Conservation (phyloP, 2,113 vertebrate genomes). For the Polypterus bichir region DNA sequence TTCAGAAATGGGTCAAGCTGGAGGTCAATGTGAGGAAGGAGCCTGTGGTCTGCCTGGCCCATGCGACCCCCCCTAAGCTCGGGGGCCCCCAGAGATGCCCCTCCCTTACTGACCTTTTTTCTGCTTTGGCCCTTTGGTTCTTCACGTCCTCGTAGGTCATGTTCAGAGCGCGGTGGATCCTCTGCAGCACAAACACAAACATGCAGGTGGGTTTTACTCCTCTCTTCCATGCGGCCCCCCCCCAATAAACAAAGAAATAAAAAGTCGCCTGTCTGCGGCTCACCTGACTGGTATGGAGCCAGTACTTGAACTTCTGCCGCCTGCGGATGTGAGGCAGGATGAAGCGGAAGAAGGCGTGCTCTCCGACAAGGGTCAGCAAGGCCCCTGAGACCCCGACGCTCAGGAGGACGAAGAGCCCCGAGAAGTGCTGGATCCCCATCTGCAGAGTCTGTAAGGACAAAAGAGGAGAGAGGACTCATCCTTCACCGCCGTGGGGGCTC, state of each 20-base stretch:
- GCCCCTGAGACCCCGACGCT: constrained; percentile 72
- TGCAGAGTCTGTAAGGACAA: constrained; percentile 64
- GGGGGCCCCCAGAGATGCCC: too few relatives aligned
- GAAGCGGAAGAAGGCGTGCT: constrained; percentile 68
- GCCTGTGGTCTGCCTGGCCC: too few relatives aligned
- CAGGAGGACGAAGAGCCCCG: constrained; percentile 71
- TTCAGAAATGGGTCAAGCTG: too few relatives aligned
- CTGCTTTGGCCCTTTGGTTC: constrained; percentile 31
- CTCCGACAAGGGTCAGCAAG: constrained; percentile 62
- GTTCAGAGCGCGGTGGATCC: constrained; percentile 81
- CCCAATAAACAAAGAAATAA: too few relatives aligned
- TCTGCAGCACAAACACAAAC: constrained; percentile 38
- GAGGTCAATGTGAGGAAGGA: too few relatives aligned
- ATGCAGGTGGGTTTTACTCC: too few relatives aligned
- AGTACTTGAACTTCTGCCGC: constrained; percentile 67
- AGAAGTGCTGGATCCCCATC: constrained; percentile 85
- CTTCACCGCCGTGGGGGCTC: neutral
- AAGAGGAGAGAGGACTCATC: neutral
- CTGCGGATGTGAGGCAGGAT: constrained; percentile 66
- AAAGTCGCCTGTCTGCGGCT: constrained; percentile 4
- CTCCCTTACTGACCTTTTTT: constrained; percentile 45
- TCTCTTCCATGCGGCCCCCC: too few relatives aligned
- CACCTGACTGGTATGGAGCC: constrained; percentile 88
- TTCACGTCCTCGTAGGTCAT: constrained; percentile 47
- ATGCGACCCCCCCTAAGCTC: too few relatives aligned